Base-by-base conservation (phyloP, 2,113 vertebrate genomes). In the Apistogramma diplotaenia region DNA sequence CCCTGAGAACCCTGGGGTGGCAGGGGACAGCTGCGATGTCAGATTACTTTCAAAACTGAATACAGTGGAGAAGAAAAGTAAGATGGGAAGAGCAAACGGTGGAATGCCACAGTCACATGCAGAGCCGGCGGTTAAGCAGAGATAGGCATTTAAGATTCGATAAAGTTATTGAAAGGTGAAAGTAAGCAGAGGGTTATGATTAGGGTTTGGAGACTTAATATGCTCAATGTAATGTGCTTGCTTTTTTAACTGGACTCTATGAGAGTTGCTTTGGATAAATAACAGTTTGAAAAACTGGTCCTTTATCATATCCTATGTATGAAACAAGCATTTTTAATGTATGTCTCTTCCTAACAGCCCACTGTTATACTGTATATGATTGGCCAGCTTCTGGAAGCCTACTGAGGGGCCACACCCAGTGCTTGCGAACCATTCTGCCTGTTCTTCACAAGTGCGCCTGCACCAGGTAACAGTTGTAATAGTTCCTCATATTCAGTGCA, bases 1-100 rank as follows among this genome's bases (percentile, higher is more conserved):
- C 97, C 97, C 57, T 93, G 93, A 87, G 67, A 83, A 59, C 97
- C 97, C 97, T 98, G 89, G 19, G 19, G 23, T 4, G 23, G 40
- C 53, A 65, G 33, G 13, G 18, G 35, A 74, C 37, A 33, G 23
- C 23, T 3, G 23, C 15, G 23, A 1, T 37, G 12, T 58, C n/a
- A 13, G 16, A 21, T 18, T 51, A 0, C 40, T 19, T 49, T 54
- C 27, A 65, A 29, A 27, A 46, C 8, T 9, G n/a, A 51, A 51
- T 70, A 70, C 29, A 29, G 43, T 29, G 43, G 40, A 40, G 12
- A 37, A 67, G 74, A 71, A 29, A 6, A 35, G 19, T 35, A 8
- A 15, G 53, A 55, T 10, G 27, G 33, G 10, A 72, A 61, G 5
- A 75, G 40, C 25, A 21, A 82, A 46, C 0, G 13, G 23, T 8